Base-by-base conservation (phyloP, 2,888 invertebrate species). In the Epistrophe eligans region DNA sequence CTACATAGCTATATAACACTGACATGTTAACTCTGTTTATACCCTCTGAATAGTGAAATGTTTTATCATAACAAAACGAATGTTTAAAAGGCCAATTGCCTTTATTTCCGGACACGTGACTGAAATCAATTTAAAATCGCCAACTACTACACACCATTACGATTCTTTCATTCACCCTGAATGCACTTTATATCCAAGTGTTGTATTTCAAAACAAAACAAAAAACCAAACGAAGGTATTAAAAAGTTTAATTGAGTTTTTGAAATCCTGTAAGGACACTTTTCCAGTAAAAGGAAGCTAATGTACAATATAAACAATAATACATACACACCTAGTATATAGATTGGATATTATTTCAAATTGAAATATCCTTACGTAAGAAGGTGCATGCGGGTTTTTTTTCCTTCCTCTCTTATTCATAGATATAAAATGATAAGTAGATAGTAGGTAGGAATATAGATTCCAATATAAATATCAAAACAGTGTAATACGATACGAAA, bases 171-270 rank as follows among this genome's bases (percentile, higher is more conserved):
- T 77, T 66, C 38, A 38, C 28, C 38, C 19, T 66, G n/a, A 73
- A 40, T 85, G 77, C 77, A 73, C 6, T 77, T 10, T 62, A 28
- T 38, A 28, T 38, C 45, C 55, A 35, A 73, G 35, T 40, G 62
- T 52, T 82, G 66, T 71, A 82, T 79, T 85, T 72, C 82, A 45
- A 64, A 79, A 58, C 57, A 82, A 43, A 55, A 77, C 24, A 35
- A 62, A 19, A 70, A 87, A 64, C 38, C 13, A 13, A 66, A 48
- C 11, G 13, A 48, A 38, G 76, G 83, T 71, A 83, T 79, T 87
- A 87, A 71, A 58, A 83, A 87, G 74, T 87, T 87, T 87, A 87
- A 87, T 87, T 87, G 87, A 79, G 66, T 87, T 87, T 74, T 48
- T 66, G 74, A 82, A 85, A 64, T 55, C 57, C 77, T 57, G 48